Base-by-base conservation (phyloP, 1,140 invertebrate species). In the Ceratina japonica region DNA sequence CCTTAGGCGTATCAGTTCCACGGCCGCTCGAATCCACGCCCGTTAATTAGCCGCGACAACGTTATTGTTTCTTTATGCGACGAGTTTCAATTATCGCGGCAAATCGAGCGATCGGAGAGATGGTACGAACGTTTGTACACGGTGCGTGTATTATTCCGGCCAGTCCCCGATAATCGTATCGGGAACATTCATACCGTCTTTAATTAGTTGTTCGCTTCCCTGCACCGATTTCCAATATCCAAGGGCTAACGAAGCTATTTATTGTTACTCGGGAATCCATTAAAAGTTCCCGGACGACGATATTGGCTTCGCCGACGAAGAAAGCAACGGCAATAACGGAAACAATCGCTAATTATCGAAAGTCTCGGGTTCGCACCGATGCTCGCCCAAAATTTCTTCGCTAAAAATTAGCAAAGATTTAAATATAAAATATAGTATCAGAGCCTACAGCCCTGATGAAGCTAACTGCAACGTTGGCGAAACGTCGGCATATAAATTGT, bases 11-110 rank as follows among this genome's bases (percentile, higher is more conserved):
- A 74, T 71, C 76, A 54, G 63, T 64, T 71, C 31, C 54, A 56
- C 66, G 24, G 52, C 20, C 62, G 64, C 70, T 73, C 59, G 37
- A 54, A 76, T 1, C 58, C 44, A 64, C 15, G 65, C 69, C 31
- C 83, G 79, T 85, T 85, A 85, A 85, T 85, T 85, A 85, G 79
- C 83, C 22, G 62, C 56, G 64, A 68, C 70, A 71, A 70, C 54
- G 64, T 62, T 52, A 66, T 71, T 56, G 75, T 75, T 52, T 85
- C 76, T 77, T 85, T 64, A 74, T 58, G 62, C 65, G 65, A 77
- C 37, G 82, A 68, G 66, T 85, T 81, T 84, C 83, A 78, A 84
- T 85, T 84, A 85, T 52, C 52, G n/a, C 22, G 44, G 82, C 52
- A 65, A 76, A 71, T 83, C 74, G 73, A 52, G 59, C 58, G 56